Conservation (phyloP, 23 tunicate species). For the Phallusia fumigata region DNA sequence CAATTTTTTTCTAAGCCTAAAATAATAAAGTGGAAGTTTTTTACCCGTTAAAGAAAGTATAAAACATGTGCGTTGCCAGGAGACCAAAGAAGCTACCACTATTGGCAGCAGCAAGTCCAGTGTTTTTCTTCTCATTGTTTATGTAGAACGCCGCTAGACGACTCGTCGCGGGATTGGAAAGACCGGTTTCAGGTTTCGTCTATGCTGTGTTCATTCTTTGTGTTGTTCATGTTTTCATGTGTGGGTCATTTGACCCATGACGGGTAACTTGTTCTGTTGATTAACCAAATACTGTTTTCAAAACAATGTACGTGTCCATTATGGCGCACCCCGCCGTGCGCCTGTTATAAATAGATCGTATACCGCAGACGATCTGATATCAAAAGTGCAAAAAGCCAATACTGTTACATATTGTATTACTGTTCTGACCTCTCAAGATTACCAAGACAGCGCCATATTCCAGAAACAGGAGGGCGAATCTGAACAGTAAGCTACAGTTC, state of each 20-base stretch:
- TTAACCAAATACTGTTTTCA: not conserved
- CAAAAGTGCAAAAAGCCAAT: not conserved
- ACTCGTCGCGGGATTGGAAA: not conserved
- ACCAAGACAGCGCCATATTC: not conserved
- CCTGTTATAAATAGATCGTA: not conserved
- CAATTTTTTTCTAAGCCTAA: too few species aligned
- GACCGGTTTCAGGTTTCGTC: conserved; percentile 1
- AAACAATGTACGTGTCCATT: conserved; percentile 1
- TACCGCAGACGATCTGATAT: not conserved
- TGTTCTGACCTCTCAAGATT: not conserved
- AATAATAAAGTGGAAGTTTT: too few species aligned
- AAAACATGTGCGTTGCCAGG: not conserved
- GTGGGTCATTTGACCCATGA: not conserved
- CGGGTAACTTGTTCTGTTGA: not conserved
- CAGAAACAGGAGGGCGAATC: not conserved
- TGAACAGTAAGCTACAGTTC: too few species aligned
- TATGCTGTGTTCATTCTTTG: not conserved
- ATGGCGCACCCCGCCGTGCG: not conserved
- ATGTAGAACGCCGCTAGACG: not conserved
- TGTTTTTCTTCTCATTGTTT: not conserved
- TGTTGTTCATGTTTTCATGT: too few species aligned
- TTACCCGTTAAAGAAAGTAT: too few species aligned
- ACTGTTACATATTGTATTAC: not conserved
- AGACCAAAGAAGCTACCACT: not conserved
- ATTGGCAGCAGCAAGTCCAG: not conserved